phyloP scores from a whole-genome alignment of 92 coral and sea anemone genomes.

The Chrysogorgia sp. region DNA sequence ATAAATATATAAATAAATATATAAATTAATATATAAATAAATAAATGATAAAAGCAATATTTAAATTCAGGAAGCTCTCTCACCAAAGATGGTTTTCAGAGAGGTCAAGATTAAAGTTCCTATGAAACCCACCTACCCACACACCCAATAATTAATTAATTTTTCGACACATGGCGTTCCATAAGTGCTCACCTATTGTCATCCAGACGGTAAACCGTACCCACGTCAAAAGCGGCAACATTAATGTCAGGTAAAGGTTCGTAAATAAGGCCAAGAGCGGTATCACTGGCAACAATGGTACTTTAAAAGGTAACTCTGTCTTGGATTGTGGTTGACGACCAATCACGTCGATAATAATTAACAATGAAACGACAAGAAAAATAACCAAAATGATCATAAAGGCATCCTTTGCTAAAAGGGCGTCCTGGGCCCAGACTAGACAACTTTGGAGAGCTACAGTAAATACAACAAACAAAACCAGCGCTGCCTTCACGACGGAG shows the following conservation, averaged over 20 bases:
- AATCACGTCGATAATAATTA: conserved; percentile 62
- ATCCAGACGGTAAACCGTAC: conserved; percentile 88
- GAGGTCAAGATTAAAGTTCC: too few relatives aligned
- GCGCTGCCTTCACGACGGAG: conserved; percentile 57
- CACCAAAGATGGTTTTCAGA: too few relatives aligned
- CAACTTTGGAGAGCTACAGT: conserved; percentile 60
- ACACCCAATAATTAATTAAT: not conserved
- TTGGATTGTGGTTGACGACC: conserved; percentile 81
- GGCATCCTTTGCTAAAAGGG: conserved; percentile 52
- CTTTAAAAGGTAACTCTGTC: conserved; percentile 89
- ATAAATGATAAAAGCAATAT: too few relatives aligned
- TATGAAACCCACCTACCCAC: too few relatives aligned
- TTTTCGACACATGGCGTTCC: not conserved
- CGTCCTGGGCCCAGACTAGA: conserved; percentile 75
- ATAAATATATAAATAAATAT: too few relatives aligned
- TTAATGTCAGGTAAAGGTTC: conserved; percentile 77
- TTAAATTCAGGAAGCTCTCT: too few relatives aligned
- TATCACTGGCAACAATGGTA: conserved; percentile 79
- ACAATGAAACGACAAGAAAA: conserved; percentile 57
- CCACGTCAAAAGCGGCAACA: conserved; percentile 85
- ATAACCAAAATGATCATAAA: conserved; percentile 78
- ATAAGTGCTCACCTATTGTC: conserved; percentile 71
- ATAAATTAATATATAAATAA: too few relatives aligned
- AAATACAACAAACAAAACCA: conserved; percentile 48
- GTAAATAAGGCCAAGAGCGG: conserved; percentile 79